A percentile compares a stretch with the other conserved stretches of the same genome.
Evolutionary conservation across 2,797 vertebrate species (phyloP).

Genomic region (Pachyuromys duprasi): DNA sequence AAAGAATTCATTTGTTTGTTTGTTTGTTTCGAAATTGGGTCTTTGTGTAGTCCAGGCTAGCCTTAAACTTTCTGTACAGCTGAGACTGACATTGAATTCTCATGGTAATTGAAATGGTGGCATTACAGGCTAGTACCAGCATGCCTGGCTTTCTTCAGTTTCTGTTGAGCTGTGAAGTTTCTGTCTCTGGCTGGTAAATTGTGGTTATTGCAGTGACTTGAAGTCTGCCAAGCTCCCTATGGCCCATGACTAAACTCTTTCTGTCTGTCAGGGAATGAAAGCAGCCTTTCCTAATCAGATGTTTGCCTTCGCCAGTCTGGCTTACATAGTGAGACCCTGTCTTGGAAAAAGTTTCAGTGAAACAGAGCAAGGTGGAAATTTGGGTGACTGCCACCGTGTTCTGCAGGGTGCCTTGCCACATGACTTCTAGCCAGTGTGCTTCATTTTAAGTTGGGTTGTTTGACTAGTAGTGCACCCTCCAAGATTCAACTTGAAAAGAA

Average conservation of each 20-base stretch:
- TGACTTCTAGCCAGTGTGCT: neutral
- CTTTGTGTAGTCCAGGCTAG: neutral
- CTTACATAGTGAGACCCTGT: neutral
- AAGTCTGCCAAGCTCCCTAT: neutral
- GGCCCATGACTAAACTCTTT: neutral
- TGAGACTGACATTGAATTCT: too few species aligned
- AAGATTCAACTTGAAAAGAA: neutral
- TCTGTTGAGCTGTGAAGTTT: neutral
- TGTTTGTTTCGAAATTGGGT: neutral
- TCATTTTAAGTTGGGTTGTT: neutral
- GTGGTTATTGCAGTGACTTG: neutral
- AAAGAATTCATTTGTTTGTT: neutral
- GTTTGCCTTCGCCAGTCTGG: neutral
- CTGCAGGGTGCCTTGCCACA: too few species aligned
- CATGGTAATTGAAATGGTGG: neutral
- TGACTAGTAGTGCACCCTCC: neutral
- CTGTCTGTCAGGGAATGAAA: neutral
- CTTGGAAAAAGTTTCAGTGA: neutral
- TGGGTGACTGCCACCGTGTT: neutral
- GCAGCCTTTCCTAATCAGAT: neutral
- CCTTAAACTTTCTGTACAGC: neutral
- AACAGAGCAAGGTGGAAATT: neutral
- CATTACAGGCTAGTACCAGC: neutral
- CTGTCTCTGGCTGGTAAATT: neutral
- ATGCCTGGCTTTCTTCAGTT: neutral